Base-by-base conservation (phyloP, 2,888 invertebrate genomes). In the Brachynemurus nebulosus region DNA sequence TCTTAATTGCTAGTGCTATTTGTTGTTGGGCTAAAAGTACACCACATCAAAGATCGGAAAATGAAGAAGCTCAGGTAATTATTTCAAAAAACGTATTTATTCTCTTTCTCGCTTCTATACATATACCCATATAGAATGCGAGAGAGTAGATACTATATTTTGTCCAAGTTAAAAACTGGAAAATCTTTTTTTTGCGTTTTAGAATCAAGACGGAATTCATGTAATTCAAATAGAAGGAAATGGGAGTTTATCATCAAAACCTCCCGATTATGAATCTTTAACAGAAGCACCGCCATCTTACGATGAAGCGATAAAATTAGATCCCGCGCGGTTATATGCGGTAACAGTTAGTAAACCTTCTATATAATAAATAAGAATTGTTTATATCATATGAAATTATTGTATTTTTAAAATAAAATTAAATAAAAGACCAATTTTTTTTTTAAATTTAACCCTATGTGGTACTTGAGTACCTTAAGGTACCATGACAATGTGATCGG, bases 1-100 rank as follows among this genome's bases (percentile, higher is more conserved):
- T 80, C 51, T 74, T 80, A 55, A 79, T 80, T 55, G 80, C 79
- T 58, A 74, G 78, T 18, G 80, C 80, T 45, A 80, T 80, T 77
- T 80, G 80, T 61, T 78, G 79, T 62, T 81, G 80, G 80, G 68
- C 79, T 53, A 76, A 14, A n/a, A 17, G 18, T 3, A 30, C 25
- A 20, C 40, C 40, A 25, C 23, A n/a, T 8, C 16, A 23, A 12
- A 30, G n/a, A 30, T 12, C n/a, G n/a, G 30, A 30, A 30, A 30
- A 30, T n/a, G 30, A 30, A 7, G n/a, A n/a, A 6, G n/a, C n/a
- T 4, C 30, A 30, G 30, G 30, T 30, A 30, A 5, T 12, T 30
- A 30, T 9, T 9, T n/a, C n/a, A n/a, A n/a, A n/a, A n/a, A n/a
- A n/a, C n/a, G 9, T 23, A 23, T 23, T 23, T 23, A 9, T 23